Evolutionary conservation across 2,113 vertebrate genomes (phyloP).

Genomic region (Bostrychus sinensis): DNA sequence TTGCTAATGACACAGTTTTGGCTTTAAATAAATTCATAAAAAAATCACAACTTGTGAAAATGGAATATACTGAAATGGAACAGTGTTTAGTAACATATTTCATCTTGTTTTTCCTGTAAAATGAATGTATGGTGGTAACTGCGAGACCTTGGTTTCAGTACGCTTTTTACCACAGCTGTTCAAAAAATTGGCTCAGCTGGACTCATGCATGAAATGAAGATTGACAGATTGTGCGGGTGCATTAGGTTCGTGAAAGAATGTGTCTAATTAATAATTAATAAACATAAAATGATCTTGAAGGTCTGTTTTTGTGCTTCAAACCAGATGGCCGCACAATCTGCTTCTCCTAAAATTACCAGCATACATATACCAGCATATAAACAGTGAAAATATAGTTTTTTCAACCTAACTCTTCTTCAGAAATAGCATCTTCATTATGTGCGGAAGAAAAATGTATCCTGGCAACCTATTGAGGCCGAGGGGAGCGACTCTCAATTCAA

Average conservation of each 20-base stretch:
- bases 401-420: conserved; percentile 9
- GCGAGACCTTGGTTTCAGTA: background rate
- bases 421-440: conserved; percentile 41
- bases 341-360: conserved; percentile 4
- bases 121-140: background rate
- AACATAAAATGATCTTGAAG: conserved; percentile 19
- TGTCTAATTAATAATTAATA: conserved; percentile 16
- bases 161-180: conserved; percentile 12
- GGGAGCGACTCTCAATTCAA: conserved; percentile 13
- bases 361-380: conserved; percentile 12
- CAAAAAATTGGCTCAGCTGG: background rate
- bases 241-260: conserved; percentile 7
- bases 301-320: conserved; percentile 24
- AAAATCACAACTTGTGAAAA: background rate
- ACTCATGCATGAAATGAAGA: background rate
- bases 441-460: conserved; percentile 10
- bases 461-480: conserved; percentile 30
- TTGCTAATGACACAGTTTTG: too few species aligned
- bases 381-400: background rate
- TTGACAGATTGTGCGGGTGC: conserved; percentile 2
- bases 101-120: background rate
- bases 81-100: too few species aligned
- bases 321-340: conserved; percentile 60
- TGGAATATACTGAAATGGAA: background rate
- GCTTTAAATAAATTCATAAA: too few species aligned